These are phyloP conservation scores for Octodon degus DNA, from an alignment of 2,113 vertebrate genomes.

Conservation along the genomic window DNA sequence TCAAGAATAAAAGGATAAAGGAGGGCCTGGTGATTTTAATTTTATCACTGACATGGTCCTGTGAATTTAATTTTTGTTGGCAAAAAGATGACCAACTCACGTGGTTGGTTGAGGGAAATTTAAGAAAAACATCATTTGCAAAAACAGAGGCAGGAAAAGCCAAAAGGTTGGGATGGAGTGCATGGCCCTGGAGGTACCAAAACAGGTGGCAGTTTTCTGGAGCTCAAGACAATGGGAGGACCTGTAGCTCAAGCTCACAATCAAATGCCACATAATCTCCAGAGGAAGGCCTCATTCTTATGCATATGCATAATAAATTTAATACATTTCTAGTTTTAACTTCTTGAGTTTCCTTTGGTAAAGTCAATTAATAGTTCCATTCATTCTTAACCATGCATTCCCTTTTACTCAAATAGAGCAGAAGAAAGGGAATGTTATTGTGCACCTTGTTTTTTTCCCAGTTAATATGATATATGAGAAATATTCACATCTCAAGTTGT, in stretches of 20 bases:
- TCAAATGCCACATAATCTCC: background rate
- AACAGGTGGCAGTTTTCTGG: background rate
- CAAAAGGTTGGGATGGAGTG: background rate
- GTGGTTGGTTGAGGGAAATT: background rate
- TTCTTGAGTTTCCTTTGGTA: slow-evolving; percentile 4
- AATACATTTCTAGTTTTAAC: background rate
- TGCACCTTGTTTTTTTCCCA: background rate
- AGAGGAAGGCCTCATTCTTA: too few species aligned
- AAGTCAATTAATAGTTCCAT: background rate
- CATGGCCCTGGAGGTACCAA: background rate
- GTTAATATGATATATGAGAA: background rate
- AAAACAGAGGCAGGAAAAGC: background rate
- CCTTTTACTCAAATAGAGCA: background rate
- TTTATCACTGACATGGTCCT: background rate
- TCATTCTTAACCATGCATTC: background rate
- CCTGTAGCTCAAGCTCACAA: background rate
- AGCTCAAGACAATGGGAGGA: too few species aligned
- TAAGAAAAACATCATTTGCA: background rate
- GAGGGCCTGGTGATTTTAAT: background rate
- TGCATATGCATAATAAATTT: background rate
- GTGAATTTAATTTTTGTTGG: background rate
- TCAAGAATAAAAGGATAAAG: background rate
- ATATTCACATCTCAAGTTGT: background rate
- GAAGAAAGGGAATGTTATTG: background rate
- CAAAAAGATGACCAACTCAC: background rate